Evolutionary conservation across 2,888 invertebrate genomes (phyloP), one percentile per base, ranked within the genome.

Genomic region (Linnaemya tessellans): DNA sequence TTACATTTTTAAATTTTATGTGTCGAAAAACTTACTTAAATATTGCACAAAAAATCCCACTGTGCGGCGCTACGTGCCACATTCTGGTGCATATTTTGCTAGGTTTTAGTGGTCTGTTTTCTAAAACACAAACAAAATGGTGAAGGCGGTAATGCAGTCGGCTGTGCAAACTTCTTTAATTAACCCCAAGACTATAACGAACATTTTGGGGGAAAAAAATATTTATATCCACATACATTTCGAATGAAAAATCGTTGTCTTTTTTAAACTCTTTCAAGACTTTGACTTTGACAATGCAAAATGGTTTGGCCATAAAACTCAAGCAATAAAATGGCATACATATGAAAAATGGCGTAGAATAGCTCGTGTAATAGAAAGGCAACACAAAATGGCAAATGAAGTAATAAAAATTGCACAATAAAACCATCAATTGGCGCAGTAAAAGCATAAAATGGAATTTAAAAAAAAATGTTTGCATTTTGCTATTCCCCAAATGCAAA

Each of bases 281-380:
- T 84, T 82, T 84, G 85, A 85, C 85, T 85, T 85, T 85, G 85
- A 79, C 85, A 85, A 82, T 85, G 83, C 35, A 79, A 79, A 67
- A 67, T 77, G 49, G 58, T 70, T 67, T 67, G 41, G 35, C 64
- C 18, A 73, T 46, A 67, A 70, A 79, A 65, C 20, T n/a, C 20
- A 15, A 54, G 20, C 60, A 62, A 62, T 49, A 51, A 60, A 70
- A 62, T 60, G 30, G 30, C 30, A 30, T 65, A 38, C 56, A 81
- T 73, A 62, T 54, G 60, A 62, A 74, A 82, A 74, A 79, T 82
- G 74, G 54, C 74, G 67, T 56, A 56, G 46, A 73, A 60, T 18
- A 46, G 58, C 64, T 15, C 41, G 30, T 46, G 22, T 15, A 56
- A 51, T 67, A 60, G 20, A 49, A 30, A 43, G 58, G 15, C 68